Base-by-base conservation (phyloP, 2,888 invertebrate species). In the Diachrysia chrysitis region DNA sequence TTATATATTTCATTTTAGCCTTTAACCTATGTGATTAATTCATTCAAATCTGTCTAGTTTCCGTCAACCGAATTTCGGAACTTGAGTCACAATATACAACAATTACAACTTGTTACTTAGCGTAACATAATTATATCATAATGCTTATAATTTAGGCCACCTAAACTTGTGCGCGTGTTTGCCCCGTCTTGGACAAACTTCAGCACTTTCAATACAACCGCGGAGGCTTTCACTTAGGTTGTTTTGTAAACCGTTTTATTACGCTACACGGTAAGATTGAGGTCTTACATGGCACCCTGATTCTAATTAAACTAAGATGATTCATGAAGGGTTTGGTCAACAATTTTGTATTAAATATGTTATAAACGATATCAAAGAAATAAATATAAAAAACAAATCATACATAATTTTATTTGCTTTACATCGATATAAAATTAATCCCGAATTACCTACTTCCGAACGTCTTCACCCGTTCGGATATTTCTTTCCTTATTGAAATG, bases 201-300 rank as follows among this genome's bases (percentile, higher is more conserved):
- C 68, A 69, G 80, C 79, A 84, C 87, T 87, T 86, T 83, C 84
- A 77, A 81, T 84, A 78, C 76, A 70, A 67, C 66, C 54, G 73
- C 72, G 76, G 76, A 81, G 79, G 85, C 84, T 87, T 89, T 87
- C 83, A 82, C 83, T 85, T 81, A 78, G 80, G 83, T 85, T 85
- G 84, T 84, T 88, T 82, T 84, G 83, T 79, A 86, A 85, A 83
- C 86, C 74, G 77, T 82, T 85, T 82, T 84, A 85, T 80, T 78
- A 73, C 73, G 73, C 76, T 77, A 80, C 76, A 78, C 56, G 69
- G 71, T 51, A 32, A 68, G 66, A 69, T 81, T 64, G 57, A 63
- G 64, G 67, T 70, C 67, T 69, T 57, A 77, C 61, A 66, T 46
- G 29, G 57, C 56, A 51, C 25, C n/a, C 29, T 54, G 29, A 57